Evolutionary conservation across 2,113 vertebrate genomes (phyloP).

Genomic region (Coptodon rendalli): DNA sequence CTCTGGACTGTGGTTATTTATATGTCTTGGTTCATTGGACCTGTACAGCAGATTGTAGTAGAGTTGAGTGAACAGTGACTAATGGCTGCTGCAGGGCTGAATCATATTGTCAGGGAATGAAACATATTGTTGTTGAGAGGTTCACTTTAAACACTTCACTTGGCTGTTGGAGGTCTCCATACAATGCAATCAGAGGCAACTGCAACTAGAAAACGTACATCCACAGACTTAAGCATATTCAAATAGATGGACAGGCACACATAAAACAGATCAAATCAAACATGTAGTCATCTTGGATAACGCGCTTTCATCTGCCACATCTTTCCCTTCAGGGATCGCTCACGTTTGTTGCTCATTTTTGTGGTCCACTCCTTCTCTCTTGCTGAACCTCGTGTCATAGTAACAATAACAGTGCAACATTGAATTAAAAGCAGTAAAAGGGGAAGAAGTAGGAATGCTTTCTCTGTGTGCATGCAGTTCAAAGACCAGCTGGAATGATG

Average conservation of each 20-base stretch:
- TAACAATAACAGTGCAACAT: not conserved
- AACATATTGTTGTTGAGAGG: conserved; percentile 48
- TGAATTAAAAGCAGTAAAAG: not conserved
- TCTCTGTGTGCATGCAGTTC: not conserved
- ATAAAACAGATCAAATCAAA: not conserved
- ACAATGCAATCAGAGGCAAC: not conserved
- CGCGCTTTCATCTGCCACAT: not conserved
- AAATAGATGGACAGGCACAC: not conserved
- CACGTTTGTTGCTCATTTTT: not conserved
- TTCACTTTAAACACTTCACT: conserved; percentile 33
- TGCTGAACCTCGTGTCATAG: not conserved
- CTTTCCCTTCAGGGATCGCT: not conserved
- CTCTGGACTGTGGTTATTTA: conserved; percentile 45
- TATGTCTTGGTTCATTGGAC: conserved; percentile 35
- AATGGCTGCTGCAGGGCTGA: conserved; percentile 48
- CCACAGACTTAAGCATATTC: not conserved
- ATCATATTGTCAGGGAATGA: conserved; percentile 56
- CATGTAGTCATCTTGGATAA: not conserved
- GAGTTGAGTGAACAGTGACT: conserved; percentile 55
- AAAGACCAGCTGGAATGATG: not conserved
- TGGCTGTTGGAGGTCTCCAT: not conserved
- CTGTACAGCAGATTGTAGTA: conserved; percentile 5
- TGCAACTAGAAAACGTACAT: not conserved
- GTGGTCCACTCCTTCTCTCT: not conserved
- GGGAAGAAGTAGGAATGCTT: not conserved